A percentile compares a stretch with the other conserved stretches of the same genome.
Evolutionary conservation across 2,113 vertebrate genomes (phyloP).

Genomic region (Indicator maculatus): DNA sequence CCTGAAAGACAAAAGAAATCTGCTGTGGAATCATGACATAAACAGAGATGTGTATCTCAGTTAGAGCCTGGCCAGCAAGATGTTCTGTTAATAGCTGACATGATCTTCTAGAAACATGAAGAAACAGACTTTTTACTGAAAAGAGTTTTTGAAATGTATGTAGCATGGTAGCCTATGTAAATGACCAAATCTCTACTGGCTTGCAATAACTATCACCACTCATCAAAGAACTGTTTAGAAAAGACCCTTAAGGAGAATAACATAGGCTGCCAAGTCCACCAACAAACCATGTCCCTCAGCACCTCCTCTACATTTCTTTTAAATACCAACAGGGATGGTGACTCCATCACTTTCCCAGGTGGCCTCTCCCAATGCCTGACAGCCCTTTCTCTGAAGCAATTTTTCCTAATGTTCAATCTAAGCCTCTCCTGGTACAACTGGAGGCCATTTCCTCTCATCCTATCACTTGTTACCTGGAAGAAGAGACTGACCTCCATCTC

Average conservation of each 20-base stretch:
- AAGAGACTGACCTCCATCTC: neutral
- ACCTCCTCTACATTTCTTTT: neutral
- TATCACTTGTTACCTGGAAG: neutral
- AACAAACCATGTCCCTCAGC: neutral
- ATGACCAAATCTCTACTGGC: neutral
- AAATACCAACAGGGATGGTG: neutral
- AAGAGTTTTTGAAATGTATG: neutral
- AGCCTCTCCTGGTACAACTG: neutral
- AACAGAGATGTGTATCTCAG: neutral
- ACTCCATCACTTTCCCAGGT: neutral
- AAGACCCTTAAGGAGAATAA: neutral
- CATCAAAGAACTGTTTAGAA: neutral
- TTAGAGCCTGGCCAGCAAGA: neutral
- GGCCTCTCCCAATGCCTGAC: neutral
- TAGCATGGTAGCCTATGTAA: neutral
- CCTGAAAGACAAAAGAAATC: slow-evolving; percentile 76
- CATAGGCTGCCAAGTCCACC: neutral
- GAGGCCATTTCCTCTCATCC: neutral
- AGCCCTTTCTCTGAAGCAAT: neutral
- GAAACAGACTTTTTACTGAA: neutral
- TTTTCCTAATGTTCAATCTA: neutral
- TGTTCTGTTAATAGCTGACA: neutral
- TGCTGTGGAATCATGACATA: neutral
- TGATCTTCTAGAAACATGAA: neutral
- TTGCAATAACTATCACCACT: neutral